Conservation (phyloP, 2,888 invertebrate species). For the Drosophila falleni region DNA sequence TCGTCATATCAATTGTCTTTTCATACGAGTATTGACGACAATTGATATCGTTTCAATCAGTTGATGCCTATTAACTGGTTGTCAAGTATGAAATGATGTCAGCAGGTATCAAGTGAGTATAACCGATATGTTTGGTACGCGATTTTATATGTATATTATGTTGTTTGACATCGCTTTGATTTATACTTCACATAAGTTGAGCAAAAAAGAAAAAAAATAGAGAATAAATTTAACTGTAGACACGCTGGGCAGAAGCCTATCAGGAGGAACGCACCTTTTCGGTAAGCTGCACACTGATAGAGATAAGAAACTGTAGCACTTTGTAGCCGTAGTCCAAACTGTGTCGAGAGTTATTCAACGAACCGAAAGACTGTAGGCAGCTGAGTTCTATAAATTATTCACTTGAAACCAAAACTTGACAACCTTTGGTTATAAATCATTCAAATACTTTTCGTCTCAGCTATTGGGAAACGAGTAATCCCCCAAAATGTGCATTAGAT, state of each 20-base stretch:
- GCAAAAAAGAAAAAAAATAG: slow-evolving; percentile 17
- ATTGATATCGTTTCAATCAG: slow-evolving; percentile 17
- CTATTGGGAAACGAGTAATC: slow-evolving; percentile 23
- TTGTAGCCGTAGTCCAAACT: background rate
- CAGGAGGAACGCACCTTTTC: slow-evolving; percentile 13
- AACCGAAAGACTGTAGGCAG: slow-evolving; percentile 6
- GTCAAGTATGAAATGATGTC: slow-evolving; percentile 1
- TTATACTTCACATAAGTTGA: slow-evolving; percentile 51
- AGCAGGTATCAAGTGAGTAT: background rate
- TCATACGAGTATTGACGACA: slow-evolving; percentile 17
- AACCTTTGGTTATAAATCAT: slow-evolving; percentile 40
- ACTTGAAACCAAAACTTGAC: slow-evolving; percentile 30
- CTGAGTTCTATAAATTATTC: slow-evolving; percentile 37
- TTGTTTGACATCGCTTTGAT: slow-evolving; percentile 39
- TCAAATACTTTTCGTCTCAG: slow-evolving; percentile 12
- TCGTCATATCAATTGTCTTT: slow-evolving; percentile 19
- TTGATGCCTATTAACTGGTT: slow-evolving; percentile 12
- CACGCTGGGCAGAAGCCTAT: slow-evolving; percentile 17
- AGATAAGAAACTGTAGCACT: background rate
- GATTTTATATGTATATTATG: slow-evolving; percentile 17
- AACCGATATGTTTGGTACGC: slow-evolving; percentile 21
- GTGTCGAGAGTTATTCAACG: background rate
- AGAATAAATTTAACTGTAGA: slow-evolving; percentile 24
- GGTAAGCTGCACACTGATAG: slow-evolving; percentile 10
- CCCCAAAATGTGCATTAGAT: slow-evolving; percentile 11